Percentiles rank a stretch among this genome's conserved stretches.
Conservation (phyloP, 2,797 vertebrate species). For the Sciaenops ocellatus region DNA sequence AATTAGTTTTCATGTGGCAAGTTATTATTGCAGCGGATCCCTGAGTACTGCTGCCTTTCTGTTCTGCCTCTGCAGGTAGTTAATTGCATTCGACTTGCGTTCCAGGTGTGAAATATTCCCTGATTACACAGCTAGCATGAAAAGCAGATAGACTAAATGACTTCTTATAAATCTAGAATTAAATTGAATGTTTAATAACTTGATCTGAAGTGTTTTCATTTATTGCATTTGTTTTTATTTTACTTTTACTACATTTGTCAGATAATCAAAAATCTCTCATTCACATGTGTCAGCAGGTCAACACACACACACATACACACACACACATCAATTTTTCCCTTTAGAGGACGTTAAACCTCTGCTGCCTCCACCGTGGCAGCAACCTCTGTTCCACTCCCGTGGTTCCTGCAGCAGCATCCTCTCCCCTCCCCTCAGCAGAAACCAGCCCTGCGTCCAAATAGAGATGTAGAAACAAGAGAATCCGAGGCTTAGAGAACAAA, state of each 20-base stretch:
- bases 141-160: slow-evolving; percentile 14
- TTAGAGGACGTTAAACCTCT: slow-evolving; percentile 15
- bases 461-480: slow-evolving; percentile 80
- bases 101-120: slow-evolving; percentile 24
- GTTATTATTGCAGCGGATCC: slow-evolving; percentile 7
- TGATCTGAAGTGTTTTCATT: neutral
- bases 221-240: neutral
- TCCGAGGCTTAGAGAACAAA: slow-evolving; percentile 85
- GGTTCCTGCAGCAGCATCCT: slow-evolving; percentile 32
- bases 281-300: slow-evolving; percentile 3
- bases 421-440: slow-evolving; percentile 31
- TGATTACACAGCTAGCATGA: neutral
- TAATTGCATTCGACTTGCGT: slow-evolving; percentile 30
- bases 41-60: neutral
- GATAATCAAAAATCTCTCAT: slow-evolving; percentile 1
- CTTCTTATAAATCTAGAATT: neutral
- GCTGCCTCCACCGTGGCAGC: slow-evolving; percentile 11
- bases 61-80: slow-evolving; percentile 20
- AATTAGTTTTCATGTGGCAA: slow-evolving; percentile 19
- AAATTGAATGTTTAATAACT: neutral
- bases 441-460: slow-evolving; percentile 74
- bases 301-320: neutral
- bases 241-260: neutral
- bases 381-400: slow-evolving; percentile 22
- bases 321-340: slow-evolving; percentile 10